A percentile compares a stretch with the other conserved stretches of the same genome.
Conservation (phyloP, 2,797 vertebrate genomes). For the Acrossocheilus fasciatus region DNA sequence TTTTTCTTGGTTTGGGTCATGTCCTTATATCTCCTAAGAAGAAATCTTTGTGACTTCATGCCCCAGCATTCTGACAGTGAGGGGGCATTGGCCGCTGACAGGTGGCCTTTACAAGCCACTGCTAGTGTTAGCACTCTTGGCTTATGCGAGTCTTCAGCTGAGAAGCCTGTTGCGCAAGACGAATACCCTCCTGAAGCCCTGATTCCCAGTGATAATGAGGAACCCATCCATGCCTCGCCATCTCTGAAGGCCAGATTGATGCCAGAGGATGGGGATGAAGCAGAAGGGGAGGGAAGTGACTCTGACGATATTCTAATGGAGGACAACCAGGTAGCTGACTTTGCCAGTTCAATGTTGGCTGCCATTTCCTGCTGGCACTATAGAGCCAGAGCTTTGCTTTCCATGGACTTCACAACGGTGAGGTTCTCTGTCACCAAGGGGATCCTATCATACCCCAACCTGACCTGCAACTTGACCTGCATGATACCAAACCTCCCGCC, state of each 20-base stretch:
- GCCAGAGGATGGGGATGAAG: slow-evolving; percentile 34
- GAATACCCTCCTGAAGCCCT: slow-evolving; percentile 67
- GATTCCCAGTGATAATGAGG: slow-evolving; percentile 65
- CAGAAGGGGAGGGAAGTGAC: slow-evolving; percentile 68
- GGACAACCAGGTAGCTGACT: slow-evolving; percentile 86
- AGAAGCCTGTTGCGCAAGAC: slow-evolving; percentile 58
- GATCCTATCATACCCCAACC: slow-evolving; percentile 10
- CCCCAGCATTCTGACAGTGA: slow-evolving; percentile 80
- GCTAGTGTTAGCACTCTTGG: slow-evolving; percentile 57
- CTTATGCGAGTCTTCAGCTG: slow-evolving; percentile 57
- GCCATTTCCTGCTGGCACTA: slow-evolving; percentile 88
- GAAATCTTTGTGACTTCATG: slow-evolving; percentile 29
- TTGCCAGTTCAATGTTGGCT: slow-evolving; percentile 82
- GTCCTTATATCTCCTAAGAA: slow-evolving; percentile 56
- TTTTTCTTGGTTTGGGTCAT: not conserved
- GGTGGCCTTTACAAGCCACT: slow-evolving; percentile 62
- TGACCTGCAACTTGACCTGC: slow-evolving; percentile 15
- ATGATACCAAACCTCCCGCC: not conserved
- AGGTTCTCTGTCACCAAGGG: slow-evolving; percentile 69
- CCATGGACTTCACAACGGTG: slow-evolving; percentile 79
- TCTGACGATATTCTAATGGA: slow-evolving; percentile 78
- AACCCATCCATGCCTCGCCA: slow-evolving; percentile 62
- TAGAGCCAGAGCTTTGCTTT: slow-evolving; percentile 84
- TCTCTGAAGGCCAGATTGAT: slow-evolving; percentile 55
- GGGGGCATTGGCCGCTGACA: slow-evolving; percentile 66